These are phyloP conservation scores for Pantala flavescens DNA, from an alignment of 1,140 invertebrate species.

Conservation along the genomic window DNA sequence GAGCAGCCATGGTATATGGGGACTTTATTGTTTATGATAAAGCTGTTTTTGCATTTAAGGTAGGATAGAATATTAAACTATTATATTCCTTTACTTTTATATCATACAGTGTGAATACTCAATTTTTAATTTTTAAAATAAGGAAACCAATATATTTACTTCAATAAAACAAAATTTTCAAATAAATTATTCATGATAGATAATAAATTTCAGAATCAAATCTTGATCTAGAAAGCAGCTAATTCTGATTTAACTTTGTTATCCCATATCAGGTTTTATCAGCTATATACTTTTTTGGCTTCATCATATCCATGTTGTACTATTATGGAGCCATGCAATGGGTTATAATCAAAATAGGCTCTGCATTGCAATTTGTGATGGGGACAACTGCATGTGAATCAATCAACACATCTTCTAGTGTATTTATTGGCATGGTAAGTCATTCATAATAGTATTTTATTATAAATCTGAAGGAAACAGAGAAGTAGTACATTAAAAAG, in stretches of 20 bases:
- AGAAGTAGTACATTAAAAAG: too few relatives aligned
- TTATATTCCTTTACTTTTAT: too few relatives aligned
- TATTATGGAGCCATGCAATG: constrained; percentile 80
- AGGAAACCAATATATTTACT: too few relatives aligned
- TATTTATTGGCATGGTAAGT: constrained; percentile 78
- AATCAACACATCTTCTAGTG: constrained; percentile 75
- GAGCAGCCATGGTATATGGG: constrained; percentile 79
- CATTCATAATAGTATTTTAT: too few relatives aligned
- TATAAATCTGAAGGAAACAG: too few relatives aligned
- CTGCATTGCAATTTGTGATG: constrained; percentile 57
- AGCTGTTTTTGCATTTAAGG: constrained; percentile 69
- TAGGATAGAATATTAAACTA: constrained; percentile 37
- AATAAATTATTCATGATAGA: too few relatives aligned
- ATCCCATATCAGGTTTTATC: constrained; percentile 52
- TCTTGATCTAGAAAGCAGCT: too few relatives aligned
- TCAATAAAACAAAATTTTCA: too few relatives aligned
- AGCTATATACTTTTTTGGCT: constrained; percentile 86
- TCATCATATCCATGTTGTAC: constrained; percentile 76
- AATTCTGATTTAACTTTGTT: too few relatives aligned
- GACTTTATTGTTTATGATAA: constrained; percentile 46
- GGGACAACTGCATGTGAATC: constrained; percentile 87
- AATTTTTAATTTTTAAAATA: too few relatives aligned
- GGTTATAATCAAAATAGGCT: constrained; percentile 76
- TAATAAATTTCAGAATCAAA: too few relatives aligned
- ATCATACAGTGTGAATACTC: too few relatives aligned